Evolutionary conservation across 92 coral and sea anemone species (phyloP), one percentile per base, ranked within the genome.

Genomic region (Parazoanthus swiftii): DNA sequence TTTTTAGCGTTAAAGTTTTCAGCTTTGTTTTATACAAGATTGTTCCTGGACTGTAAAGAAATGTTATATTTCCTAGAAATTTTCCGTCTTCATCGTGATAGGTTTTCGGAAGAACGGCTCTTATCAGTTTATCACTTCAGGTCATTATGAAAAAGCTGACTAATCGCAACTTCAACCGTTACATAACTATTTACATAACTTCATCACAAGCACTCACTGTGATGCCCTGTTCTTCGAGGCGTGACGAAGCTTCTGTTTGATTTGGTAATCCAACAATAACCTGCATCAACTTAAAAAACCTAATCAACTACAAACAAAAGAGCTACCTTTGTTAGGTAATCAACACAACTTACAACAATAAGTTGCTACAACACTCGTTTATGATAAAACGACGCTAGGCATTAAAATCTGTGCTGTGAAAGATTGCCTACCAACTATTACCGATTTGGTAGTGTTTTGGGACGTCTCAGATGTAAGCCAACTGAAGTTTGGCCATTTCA

Each of bases 401-500:
- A 54, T 13, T 72, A 25, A 1, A 72, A 72, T 33, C 16, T 72
- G 5, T 13, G 15, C 33, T 36, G 76, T 13, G 26, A 25, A 23
- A 63, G 0, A 21, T 21, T 18, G 25, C 25, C 25, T 8, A 18
- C 70, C 6, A 63, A 63, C 70, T 63, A 63, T 72, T 29, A 13
- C 18, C 11, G 15, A 33, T 33, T 71, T 71, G 23, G 23, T 21
- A 74, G 38, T 11, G 44, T 37, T 10, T 37, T 26, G 23, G n/a
- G 33, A 74, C 43, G 21, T 75, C 26, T 75, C 79, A 75, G n/a
- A 75, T 75, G 51, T 75, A 75, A 1, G 79, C 79, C 44, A 75
- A 29, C 79, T 75, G 79, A 75, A 75, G 79, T 75, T 75, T 75
- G 48, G 79, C 43, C 79, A 75, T 75, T 38, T 75, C 79, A 10